Percentiles rank a stretch among this genome's conserved stretches.
phyloP scores from a whole-genome alignment of 2,888 invertebrate species.

The Diaprepes abbreviatus region DNA sequence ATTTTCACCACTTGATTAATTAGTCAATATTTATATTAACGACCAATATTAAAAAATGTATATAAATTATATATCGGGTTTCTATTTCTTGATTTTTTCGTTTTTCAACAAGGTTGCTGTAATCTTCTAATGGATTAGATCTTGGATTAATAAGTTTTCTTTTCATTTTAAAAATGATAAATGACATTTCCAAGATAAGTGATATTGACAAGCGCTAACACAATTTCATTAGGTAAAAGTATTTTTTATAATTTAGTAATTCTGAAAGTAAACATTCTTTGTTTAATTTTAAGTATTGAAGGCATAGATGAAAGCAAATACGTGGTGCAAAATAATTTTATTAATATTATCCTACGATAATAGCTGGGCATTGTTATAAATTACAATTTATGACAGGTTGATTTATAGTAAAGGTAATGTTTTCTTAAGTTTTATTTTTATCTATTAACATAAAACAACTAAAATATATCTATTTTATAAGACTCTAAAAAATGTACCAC shows the following conservation, averaged over 20 bases:
- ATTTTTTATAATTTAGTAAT: slow-evolving; percentile 35
- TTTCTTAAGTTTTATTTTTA: too few relatives aligned
- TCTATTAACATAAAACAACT: too few relatives aligned
- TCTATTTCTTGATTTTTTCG: slow-evolving; percentile 6
- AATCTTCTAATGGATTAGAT: slow-evolving; percentile 41
- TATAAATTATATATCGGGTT: background rate
- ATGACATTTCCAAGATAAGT: slow-evolving; percentile 33
- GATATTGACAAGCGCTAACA: slow-evolving; percentile 32
- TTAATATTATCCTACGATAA: background rate
- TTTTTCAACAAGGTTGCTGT: slow-evolving; percentile 12
- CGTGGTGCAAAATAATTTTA: background rate
- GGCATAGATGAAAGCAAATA: slow-evolving; percentile 31
- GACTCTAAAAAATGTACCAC: too few relatives aligned
- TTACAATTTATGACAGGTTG: background rate
- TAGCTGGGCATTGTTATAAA: background rate
- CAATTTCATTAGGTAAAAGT: slow-evolving; percentile 34
- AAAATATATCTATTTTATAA: too few relatives aligned
- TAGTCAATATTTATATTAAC: too few relatives aligned
- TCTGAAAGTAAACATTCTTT: slow-evolving; percentile 30
- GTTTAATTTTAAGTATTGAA: slow-evolving; percentile 26
- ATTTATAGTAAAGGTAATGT: background rate
- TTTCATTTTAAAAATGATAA: slow-evolving; percentile 39
- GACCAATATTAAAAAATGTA: background rate
- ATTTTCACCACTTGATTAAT: too few relatives aligned
- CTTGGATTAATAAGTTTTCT: slow-evolving; percentile 26